Percentiles rank a stretch among this genome's conserved stretches.
Evolutionary conservation across 92 coral and sea anemone genomes (phyloP).

Genomic region (Porites rus): DNA sequence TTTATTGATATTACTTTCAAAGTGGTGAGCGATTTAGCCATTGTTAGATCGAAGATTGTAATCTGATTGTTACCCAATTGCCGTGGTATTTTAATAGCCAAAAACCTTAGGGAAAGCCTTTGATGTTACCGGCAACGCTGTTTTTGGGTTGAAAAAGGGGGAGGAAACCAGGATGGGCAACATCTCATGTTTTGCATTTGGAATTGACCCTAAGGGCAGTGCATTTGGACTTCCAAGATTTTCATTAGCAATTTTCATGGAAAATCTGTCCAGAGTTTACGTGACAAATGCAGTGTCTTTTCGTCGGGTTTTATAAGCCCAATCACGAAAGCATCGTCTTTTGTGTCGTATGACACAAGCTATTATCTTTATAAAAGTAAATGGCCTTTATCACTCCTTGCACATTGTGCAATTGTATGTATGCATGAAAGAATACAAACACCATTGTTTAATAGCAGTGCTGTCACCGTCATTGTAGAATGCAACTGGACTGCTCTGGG

Average conservation of each 20-base stretch:
- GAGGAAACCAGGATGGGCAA: background rate
- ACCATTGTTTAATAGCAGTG: background rate
- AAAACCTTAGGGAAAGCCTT: background rate
- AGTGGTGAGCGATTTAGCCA: slow-evolving; percentile 33
- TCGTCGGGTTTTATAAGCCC: background rate
- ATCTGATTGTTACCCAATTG: slow-evolving; percentile 45
- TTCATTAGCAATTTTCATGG: slow-evolving; percentile 1
- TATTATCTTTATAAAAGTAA: background rate
- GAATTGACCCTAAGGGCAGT: slow-evolving; percentile 17
- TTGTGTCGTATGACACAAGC: slow-evolving; percentile 11
- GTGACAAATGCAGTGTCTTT: slow-evolving; percentile 2
- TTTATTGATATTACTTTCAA: slow-evolving; percentile 44
- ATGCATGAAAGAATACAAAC: slow-evolving; percentile 13
- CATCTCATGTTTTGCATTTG: slow-evolving; percentile 12
- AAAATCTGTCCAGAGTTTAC: slow-evolving; percentile 18
- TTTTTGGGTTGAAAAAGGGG: background rate
- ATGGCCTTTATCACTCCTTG: slow-evolving; percentile 34
- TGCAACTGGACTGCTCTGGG: background rate
- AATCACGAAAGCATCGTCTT: slow-evolving; percentile 18
- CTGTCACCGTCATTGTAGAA: background rate
- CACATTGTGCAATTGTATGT: slow-evolving; percentile 29
- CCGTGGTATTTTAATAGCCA: slow-evolving; percentile 19
- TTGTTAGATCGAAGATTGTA: slow-evolving; percentile 34
- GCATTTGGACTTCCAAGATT: background rate
- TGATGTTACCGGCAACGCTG: slow-evolving; percentile 35